Evolutionary conservation across 92 coral and sea anemone species (phyloP).

Genomic region (Porites rus): DNA sequence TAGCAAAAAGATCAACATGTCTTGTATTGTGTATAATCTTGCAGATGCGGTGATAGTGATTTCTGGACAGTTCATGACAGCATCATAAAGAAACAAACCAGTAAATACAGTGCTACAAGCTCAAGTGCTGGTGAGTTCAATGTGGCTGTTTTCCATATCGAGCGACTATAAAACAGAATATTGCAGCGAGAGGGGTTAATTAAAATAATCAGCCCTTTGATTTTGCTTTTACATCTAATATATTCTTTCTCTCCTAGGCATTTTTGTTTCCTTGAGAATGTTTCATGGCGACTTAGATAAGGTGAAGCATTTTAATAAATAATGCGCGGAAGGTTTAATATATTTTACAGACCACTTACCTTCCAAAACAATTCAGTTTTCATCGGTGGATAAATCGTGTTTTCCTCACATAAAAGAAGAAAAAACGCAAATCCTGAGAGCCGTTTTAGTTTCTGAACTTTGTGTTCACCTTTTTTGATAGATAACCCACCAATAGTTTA

Average conservation of each 20-base stretch:
- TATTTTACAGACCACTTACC: too few species aligned
- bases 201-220: neutral
- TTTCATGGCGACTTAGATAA: conserved; percentile 90
- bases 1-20: neutral
- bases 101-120: conserved; percentile 75
- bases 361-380: too few species aligned
- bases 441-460: too few species aligned
- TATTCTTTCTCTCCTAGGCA: conserved; percentile 54
- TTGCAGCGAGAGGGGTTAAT: too few species aligned
- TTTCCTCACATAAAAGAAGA: too few species aligned
- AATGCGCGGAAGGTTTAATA: too few species aligned
- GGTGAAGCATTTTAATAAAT: conserved; percentile 48
- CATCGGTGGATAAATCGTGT: too few species aligned
- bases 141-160: neutral
- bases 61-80: conserved; percentile 88
- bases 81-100: conserved; percentile 79
- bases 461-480: too few species aligned
- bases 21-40: neutral
- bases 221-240: neutral
- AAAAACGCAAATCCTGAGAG: too few species aligned
- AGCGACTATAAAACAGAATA: neutral
- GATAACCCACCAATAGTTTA: too few species aligned
- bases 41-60: conserved; percentile 82
- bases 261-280: conserved; percentile 82
- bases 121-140: conserved; percentile 58